These are phyloP conservation scores for Salvator merianae DNA, from an alignment of 2,113 vertebrate species.

Conservation along the genomic window DNA sequence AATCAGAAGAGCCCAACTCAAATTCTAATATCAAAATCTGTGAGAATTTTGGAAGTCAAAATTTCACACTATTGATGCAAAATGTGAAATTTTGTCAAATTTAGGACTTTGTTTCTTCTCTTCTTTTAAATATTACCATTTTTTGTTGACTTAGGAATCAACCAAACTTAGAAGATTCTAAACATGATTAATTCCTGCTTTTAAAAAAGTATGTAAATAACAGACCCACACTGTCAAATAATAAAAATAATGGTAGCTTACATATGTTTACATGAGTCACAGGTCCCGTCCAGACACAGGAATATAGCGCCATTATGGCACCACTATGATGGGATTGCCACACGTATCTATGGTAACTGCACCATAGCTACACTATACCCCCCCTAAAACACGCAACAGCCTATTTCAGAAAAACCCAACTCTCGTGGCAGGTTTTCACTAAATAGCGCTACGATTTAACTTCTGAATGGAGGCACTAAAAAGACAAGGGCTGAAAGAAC, in stretches of 20 bases:
- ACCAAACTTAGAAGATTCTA: background rate
- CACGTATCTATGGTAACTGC: no score
- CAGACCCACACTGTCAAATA: background rate
- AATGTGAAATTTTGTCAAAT: background rate
- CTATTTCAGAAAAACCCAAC: no score
- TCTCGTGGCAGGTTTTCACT: no score
- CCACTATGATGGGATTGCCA: no score
- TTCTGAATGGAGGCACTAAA: no score
- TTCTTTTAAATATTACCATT: background rate
- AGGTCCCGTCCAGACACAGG: no score
- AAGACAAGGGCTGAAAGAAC: no score
- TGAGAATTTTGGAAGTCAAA: background rate
- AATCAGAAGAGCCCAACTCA: background rate
- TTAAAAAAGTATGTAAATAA: background rate
- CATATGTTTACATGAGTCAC: background rate
- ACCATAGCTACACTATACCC: no score
- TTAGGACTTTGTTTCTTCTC: background rate
- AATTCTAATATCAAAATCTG: background rate
- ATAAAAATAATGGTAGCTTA: background rate
- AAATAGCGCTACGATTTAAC: no score
- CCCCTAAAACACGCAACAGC: no score
- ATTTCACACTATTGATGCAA: background rate
- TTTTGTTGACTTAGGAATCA: background rate
- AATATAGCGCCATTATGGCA: no score
- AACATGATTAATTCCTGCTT: background rate